Evolutionary conservation across 1,140 invertebrate genomes (phyloP).

Genomic region (Tenebrio molitor): DNA sequence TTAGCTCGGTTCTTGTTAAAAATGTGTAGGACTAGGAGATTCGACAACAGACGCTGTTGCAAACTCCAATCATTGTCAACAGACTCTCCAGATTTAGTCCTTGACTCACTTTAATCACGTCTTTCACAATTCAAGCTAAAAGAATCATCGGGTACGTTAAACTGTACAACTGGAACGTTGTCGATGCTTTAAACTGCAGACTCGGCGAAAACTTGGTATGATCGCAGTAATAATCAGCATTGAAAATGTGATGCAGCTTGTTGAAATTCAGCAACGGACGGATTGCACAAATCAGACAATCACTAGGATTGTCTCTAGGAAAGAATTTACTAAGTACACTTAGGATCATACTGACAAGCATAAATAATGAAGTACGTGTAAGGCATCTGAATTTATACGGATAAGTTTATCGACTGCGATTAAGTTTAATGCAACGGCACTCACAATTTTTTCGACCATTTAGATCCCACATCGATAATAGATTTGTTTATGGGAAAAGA

Average conservation of each 20-base stretch:
- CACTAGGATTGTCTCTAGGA: background rate
- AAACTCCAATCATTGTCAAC: background rate
- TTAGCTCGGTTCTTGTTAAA: background rate
- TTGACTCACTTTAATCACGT: background rate
- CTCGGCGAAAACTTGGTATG: background rate
- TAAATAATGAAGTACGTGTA: background rate
- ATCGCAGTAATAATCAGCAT: slow-evolving; percentile 16
- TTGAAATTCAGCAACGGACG: slow-evolving; percentile 13
- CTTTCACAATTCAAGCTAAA: background rate
- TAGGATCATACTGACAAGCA: background rate
- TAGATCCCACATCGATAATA: background rate
- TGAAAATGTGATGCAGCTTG: slow-evolving; percentile 23
- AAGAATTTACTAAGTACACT: background rate
- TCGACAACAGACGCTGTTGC: background rate
- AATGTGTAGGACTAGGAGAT: background rate
- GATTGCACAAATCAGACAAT: slow-evolving; percentile 27
- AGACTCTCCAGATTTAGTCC: background rate
- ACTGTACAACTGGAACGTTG: slow-evolving; percentile 5
- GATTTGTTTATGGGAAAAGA: background rate
- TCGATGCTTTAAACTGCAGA: slow-evolving; percentile 15
- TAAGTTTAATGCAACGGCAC: background rate
- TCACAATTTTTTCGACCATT: background rate
- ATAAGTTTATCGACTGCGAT: background rate
- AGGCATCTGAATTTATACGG: background rate
- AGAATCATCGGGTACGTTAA: background rate